A percentile compares a stretch with the other conserved stretches of the same genome.
Conservation (phyloP, 2,797 vertebrate genomes). For the Australoheros facetus region DNA sequence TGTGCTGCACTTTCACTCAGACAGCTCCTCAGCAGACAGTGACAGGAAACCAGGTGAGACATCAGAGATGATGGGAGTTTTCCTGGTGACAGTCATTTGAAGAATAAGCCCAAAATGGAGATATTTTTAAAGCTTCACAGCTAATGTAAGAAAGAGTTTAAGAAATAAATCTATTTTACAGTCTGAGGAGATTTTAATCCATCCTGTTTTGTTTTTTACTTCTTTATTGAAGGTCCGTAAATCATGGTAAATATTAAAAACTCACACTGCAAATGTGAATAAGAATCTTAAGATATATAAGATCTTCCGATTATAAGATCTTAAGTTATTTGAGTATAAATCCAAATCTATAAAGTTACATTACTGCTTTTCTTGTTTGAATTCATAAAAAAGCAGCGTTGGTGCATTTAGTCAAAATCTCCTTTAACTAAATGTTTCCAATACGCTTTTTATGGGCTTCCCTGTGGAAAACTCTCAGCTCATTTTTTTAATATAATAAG, state of each 20-base stretch:
- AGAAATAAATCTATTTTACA: neutral
- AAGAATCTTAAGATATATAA: neutral
- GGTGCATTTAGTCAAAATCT: neutral
- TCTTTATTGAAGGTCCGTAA: neutral
- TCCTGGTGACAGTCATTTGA: neutral
- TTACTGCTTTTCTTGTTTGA: neutral
- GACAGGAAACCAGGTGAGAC: neutral
- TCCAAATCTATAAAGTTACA: neutral
- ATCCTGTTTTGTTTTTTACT: neutral
- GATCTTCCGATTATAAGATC: neutral
- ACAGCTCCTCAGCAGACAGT: no score
- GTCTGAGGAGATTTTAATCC: neutral
- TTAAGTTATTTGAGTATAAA: neutral
- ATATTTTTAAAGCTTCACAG: neutral
- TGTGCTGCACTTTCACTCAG: no score
- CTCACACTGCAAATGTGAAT: neutral
- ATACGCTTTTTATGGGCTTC: neutral
- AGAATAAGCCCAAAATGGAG: neutral
- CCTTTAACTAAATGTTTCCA: conserved; percentile 4
- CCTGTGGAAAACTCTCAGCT: neutral
- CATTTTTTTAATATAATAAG: neutral
- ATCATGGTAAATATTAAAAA: neutral
- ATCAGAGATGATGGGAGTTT: neutral
- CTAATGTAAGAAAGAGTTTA: neutral
- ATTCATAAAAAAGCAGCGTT: neutral